Conservation (phyloP, 1,140 invertebrate genomes). For the Agrilus planipennis region DNA sequence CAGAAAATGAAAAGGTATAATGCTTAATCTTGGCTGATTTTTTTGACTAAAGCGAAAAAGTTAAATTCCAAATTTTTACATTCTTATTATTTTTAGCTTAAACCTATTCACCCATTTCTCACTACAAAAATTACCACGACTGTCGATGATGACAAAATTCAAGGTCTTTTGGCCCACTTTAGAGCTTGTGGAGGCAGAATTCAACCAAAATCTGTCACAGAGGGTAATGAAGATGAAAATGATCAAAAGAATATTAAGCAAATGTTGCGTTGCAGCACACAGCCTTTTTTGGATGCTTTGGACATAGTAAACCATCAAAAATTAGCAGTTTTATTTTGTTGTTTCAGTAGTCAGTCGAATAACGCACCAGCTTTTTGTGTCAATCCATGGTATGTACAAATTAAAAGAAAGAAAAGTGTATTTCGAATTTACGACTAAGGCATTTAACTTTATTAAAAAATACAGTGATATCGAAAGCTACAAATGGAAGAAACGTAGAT, state of each 20-base stretch:
- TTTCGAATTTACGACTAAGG: slow-evolving; percentile 4
- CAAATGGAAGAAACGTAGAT: too few species aligned
- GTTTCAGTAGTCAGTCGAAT: slow-evolving; percentile 68
- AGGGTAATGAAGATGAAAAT: slow-evolving; percentile 5
- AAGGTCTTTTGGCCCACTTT: slow-evolving; percentile 69
- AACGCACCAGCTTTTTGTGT: slow-evolving; percentile 82
- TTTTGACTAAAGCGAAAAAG: too few species aligned
- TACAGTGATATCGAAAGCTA: too few species aligned
- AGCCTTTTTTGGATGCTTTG: slow-evolving; percentile 53
- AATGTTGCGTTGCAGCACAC: slow-evolving; percentile 22
- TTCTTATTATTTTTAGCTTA: slow-evolving; percentile 14
- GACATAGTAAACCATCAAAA: slow-evolving; percentile 80
- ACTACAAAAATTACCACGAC: slow-evolving; percentile 51
- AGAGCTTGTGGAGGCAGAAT: slow-evolving; percentile 69
- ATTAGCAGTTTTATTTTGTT: slow-evolving; percentile 83
- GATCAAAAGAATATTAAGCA: slow-evolving; percentile 8
- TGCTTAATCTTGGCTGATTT: too few species aligned
- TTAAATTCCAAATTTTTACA: not conserved
- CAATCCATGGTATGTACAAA: slow-evolving; percentile 68
- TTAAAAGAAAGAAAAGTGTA: not conserved
- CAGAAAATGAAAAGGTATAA: too few species aligned
- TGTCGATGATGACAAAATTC: slow-evolving; percentile 51
- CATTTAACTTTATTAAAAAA: too few species aligned
- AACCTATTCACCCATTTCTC: slow-evolving; percentile 59
- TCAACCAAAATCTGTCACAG: slow-evolving; percentile 19